Percentiles rank a stretch among this genome's conserved stretches.
These are phyloP conservation scores for Euleptes europaea DNA, from an alignment of 2,113 vertebrate genomes.

Conservation along the genomic window DNA sequence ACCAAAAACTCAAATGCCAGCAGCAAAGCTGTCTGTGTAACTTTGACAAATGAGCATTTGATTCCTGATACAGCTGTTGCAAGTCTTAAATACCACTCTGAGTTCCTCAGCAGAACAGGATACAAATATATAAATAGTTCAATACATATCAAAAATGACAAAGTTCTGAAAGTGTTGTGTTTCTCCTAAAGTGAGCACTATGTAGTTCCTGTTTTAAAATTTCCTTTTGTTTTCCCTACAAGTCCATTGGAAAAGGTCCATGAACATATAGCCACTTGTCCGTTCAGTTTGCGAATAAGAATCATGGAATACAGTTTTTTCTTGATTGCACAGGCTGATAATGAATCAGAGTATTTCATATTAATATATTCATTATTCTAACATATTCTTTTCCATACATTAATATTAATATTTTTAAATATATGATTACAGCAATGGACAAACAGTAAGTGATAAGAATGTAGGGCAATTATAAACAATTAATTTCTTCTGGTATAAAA, in stretches of 20 bases:
- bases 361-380: too few relatives aligned
- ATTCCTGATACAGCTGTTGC: too few relatives aligned
- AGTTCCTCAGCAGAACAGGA: neutral
- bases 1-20: too few relatives aligned
- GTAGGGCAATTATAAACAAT: neutral
- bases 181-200: neutral
- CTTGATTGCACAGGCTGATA: neutral
- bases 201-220: neutral
- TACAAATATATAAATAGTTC: neutral
- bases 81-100: too few relatives aligned
- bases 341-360: neutral
- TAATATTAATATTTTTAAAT: neutral
- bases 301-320: neutral
- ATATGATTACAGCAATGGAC: neutral
- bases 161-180: neutral
- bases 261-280: neutral
- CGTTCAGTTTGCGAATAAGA: neutral
- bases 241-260: neutral
- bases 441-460: neutral
- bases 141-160: neutral
- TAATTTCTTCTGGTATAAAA: neutral
- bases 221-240: neutral
- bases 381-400: too few relatives aligned
- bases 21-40: too few relatives aligned
- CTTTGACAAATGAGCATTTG: too few relatives aligned